phyloP scores from a whole-genome alignment of 2,888 invertebrate genomes.

The Chymomyza amoena region DNA sequence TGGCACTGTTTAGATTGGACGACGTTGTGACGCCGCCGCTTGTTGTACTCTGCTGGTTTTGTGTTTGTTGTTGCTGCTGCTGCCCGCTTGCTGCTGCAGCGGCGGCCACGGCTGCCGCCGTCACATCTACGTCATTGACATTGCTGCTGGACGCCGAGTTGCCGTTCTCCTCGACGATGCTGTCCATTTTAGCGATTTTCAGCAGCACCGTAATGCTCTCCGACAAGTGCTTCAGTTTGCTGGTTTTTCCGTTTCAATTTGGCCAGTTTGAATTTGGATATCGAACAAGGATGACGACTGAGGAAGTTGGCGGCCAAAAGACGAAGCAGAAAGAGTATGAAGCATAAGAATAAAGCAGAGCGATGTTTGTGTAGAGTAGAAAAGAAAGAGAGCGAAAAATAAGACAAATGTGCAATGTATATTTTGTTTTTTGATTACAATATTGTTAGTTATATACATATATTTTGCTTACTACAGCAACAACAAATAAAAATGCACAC shows the following conservation, averaged over 20 bases:
- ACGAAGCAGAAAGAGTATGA: slow-evolving; percentile 7
- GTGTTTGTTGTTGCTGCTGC: slow-evolving; percentile 50
- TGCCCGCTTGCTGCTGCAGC: slow-evolving; percentile 45
- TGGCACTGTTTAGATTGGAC: slow-evolving; percentile 48
- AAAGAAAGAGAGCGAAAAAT: slow-evolving; percentile 1
- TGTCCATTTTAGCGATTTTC: slow-evolving; percentile 84
- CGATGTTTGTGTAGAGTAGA: neutral
- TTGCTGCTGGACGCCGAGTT: slow-evolving; percentile 77
- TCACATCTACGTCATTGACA: slow-evolving; percentile 63
- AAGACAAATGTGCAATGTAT: neutral
- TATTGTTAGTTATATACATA: slow-evolving; percentile 29
- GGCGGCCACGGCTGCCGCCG: slow-evolving; percentile 39
- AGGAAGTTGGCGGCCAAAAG: slow-evolving; percentile 2
- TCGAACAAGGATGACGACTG: slow-evolving; percentile 29
- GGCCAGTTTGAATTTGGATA: slow-evolving; percentile 71
- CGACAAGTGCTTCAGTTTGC: slow-evolving; percentile 79
- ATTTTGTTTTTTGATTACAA: slow-evolving; percentile 32
- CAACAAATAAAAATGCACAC: slow-evolving; percentile 1
- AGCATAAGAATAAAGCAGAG: neutral
- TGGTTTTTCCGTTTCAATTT: slow-evolving; percentile 74
- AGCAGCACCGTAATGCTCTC: slow-evolving; percentile 83
- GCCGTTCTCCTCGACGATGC: slow-evolving; percentile 94
- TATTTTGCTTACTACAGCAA: slow-evolving; percentile 5
- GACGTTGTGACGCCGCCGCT: slow-evolving; percentile 40
- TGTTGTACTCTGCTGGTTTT: slow-evolving; percentile 71